Conservation (phyloP, 2,797 vertebrate species). For the Mormyrops attenuatus region DNA sequence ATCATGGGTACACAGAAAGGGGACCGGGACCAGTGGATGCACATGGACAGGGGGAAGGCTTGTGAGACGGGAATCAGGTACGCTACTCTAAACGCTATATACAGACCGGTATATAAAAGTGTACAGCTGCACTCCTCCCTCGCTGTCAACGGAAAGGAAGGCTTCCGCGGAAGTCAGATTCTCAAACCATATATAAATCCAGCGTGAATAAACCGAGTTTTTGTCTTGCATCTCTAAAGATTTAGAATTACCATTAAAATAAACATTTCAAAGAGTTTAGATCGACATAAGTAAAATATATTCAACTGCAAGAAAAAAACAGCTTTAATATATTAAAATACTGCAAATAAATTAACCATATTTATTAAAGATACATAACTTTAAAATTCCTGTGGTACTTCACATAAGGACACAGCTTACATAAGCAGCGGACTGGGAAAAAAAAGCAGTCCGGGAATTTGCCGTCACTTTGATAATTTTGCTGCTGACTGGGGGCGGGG, state of each 20-base stretch:
- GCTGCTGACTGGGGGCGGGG: background rate
- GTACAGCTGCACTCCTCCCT: slow-evolving; percentile 54
- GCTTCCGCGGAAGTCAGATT: slow-evolving; percentile 34
- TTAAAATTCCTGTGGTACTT: slow-evolving; percentile 37
- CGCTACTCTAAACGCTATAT: slow-evolving; percentile 55
- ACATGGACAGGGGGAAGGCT: slow-evolving; percentile 40
- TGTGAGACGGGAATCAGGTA: slow-evolving; percentile 41
- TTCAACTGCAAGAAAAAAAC: slow-evolving; percentile 23
- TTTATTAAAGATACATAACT: slow-evolving; percentile 41
- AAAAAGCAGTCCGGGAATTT: background rate
- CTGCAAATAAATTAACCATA: slow-evolving; percentile 25
- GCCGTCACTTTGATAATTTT: background rate
- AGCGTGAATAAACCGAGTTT: slow-evolving; percentile 34
- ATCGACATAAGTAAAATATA: slow-evolving; percentile 45
- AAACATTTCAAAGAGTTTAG: slow-evolving; percentile 52
- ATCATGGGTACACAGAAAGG: slow-evolving; percentile 1
- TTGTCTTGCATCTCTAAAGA: slow-evolving; percentile 30
- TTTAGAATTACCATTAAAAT: slow-evolving; percentile 29
- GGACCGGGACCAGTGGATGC: slow-evolving; percentile 27
- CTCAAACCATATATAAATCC: slow-evolving; percentile 37
- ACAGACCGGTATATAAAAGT: slow-evolving; percentile 64
- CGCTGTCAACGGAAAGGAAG: slow-evolving; percentile 34
- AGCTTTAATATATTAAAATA: slow-evolving; percentile 30
- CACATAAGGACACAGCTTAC: slow-evolving; percentile 31
- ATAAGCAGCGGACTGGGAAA: background rate